A percentile compares a stretch with the other conserved stretches of the same genome.
Evolutionary conservation across 37 sponge, comb jelly and placozoan genomes (phyloP).

Genomic region (Chondrilla cf. caribensis): DNA sequence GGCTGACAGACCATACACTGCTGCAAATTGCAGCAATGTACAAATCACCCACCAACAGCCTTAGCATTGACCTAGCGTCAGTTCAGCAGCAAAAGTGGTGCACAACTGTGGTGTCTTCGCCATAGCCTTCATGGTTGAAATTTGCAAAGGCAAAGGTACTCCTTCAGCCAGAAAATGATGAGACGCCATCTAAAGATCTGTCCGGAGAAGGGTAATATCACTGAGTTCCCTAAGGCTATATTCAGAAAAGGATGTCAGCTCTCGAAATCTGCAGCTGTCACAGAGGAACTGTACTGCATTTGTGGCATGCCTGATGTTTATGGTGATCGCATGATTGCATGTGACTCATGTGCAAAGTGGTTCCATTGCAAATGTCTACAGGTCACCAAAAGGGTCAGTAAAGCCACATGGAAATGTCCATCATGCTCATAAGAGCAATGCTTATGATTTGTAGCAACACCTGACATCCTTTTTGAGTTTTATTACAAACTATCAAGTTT

Average conservation of each 20-base stretch:
- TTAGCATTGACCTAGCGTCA: background rate
- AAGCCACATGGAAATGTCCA: too few relatives aligned
- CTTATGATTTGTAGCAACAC: too few relatives aligned
- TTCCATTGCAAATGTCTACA: background rate
- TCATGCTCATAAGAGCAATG: too few relatives aligned
- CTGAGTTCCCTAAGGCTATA: background rate
- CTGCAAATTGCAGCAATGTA: background rate
- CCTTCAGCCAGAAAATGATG: background rate
- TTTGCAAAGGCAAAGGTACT: background rate
- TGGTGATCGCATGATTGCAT: background rate
- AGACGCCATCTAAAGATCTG: background rate
- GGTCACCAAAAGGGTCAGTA: too few relatives aligned
- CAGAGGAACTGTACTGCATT: background rate
- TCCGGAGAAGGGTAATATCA: background rate
- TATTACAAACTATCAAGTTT: too few relatives aligned
- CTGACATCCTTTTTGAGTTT: too few relatives aligned
- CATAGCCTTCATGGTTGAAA: background rate
- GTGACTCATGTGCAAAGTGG: background rate
- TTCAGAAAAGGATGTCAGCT: background rate
- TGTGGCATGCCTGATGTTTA: background rate
- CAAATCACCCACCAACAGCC: background rate
- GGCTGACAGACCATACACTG: background rate
- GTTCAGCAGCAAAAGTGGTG: background rate
- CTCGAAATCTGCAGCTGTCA: background rate
- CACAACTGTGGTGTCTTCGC: background rate